These are phyloP conservation scores for Lethocerus indicus DNA, from an alignment of 1,140 invertebrate genomes.

Conservation along the genomic window DNA sequence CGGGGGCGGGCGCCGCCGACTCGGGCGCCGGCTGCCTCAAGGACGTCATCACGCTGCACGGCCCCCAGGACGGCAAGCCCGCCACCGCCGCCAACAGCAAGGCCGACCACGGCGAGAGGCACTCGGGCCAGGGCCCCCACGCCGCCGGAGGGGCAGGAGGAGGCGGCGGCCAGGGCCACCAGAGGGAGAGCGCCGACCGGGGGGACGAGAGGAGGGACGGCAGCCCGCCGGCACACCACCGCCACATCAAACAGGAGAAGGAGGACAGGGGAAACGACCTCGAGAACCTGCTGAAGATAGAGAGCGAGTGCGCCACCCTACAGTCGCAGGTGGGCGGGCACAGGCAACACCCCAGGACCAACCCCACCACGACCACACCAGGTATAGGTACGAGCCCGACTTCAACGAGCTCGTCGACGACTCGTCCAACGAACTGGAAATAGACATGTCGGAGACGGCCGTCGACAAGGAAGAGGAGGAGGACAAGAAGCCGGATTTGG, in stretches of 20 bases:
- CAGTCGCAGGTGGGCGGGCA: conserved; percentile 24
- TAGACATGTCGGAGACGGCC: conserved; percentile 46
- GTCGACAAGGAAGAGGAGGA: conserved; percentile 27
- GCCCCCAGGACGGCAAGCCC: conserved; percentile 25
- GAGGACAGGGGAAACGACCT: conserved; percentile 24
- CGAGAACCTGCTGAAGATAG: conserved; percentile 33
- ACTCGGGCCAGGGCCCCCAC: too few species aligned
- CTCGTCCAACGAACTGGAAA: conserved; percentile 59
- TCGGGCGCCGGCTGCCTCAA: conserved; percentile 37
- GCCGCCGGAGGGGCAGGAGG: too few species aligned
- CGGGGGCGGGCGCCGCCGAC: too few species aligned
- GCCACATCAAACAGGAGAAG: conserved; percentile 11
- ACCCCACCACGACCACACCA: too few species aligned
- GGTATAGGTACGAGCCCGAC: conserved; percentile 49
- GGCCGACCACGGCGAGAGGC: conserved; percentile 14
- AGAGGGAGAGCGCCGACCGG: too few species aligned
- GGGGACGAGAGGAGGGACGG: conserved; percentile 22
- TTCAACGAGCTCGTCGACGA: conserved; percentile 61
- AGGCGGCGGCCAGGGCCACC: neutral
- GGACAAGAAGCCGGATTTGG: conserved; percentile 10
- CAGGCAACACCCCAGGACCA: conserved; percentile 25
- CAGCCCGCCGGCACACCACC: conserved; percentile 2
- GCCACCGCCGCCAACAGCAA: too few species aligned
- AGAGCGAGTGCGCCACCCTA: conserved; percentile 31
- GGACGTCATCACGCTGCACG: conserved; percentile 45